Conservation (phyloP, 2,888 invertebrate genomes). For the Sinohyriopsis cumingii region DNA sequence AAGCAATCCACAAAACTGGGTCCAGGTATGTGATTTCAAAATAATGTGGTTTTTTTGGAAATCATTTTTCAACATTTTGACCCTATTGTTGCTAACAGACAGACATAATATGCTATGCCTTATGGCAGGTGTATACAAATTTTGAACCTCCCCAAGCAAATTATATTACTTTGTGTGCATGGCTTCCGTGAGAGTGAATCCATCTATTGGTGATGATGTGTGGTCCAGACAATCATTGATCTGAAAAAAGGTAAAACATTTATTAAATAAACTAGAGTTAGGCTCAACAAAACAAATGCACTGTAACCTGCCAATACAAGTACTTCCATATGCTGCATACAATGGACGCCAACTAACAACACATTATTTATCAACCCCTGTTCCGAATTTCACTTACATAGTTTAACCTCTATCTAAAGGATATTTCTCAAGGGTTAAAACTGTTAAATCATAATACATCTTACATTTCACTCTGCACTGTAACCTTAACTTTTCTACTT, state of each 20-base stretch:
- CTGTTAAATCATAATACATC: too few species aligned
- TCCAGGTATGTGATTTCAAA: too few species aligned
- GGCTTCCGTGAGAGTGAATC: slow-evolving; percentile 90
- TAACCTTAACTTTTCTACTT: too few species aligned
- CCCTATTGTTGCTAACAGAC: neutral
- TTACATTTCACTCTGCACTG: too few species aligned
- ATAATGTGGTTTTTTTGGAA: too few species aligned
- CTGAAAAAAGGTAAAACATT: slow-evolving; percentile 71
- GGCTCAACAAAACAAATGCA: neutral
- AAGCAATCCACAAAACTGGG: too few species aligned
- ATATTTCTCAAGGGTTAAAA: too few species aligned
- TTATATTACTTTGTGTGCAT: slow-evolving; percentile 82
- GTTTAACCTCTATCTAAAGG: too few species aligned
- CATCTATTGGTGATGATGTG: slow-evolving; percentile 95
- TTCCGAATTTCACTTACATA: too few species aligned
- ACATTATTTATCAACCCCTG: neutral
- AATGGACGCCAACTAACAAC: neutral
- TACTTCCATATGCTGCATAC: neutral
- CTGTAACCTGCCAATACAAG: neutral
- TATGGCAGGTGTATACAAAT: neutral
- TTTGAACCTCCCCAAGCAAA: neutral
- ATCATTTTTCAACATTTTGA: too few species aligned
- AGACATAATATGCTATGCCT: neutral
- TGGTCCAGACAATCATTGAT: slow-evolving; percentile 88
- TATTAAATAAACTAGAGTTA: too few species aligned